Evolutionary conservation across 2,797 vertebrate genomes (phyloP), one percentile per base, ranked within the genome.

Genomic region (Salarias fasciatus): DNA sequence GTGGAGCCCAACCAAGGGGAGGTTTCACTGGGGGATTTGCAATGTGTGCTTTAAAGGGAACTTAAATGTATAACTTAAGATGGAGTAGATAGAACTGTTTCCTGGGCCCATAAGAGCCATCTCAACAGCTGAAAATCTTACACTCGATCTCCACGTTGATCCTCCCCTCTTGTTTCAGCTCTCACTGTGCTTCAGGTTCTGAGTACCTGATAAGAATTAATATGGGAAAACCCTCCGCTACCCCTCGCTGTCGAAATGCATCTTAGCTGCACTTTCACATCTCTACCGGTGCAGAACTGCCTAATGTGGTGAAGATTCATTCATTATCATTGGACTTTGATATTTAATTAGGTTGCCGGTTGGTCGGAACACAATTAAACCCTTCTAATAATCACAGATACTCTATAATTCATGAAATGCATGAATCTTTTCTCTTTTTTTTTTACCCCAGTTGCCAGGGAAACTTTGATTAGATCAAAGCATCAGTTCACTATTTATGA

Each of bases 271-370:
- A 58, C 38, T 45, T 48, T 13, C 50, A 49, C 11, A 11, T 69
- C 28, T 64, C 42, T 51, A 52, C 18, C 24, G 6, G 5, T 31
- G 44, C 52, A 57, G 36, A 44, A 37, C 38, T 42, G 12, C 8
- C 38, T 13, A 47, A 60, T 29, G 13, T 53, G 24, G 9, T 38
- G 18, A 45, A 33, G 10, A 60, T 51, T 6, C 52, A 51, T 48
- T 65, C 38, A 77, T 79, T 60, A 63, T 41, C 9, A 33, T n/a
- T 45, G 44, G n/a, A 2, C 72, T 72, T 72, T 79, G 62, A 77
- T 72, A 46, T 66, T 65, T 59, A 63, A 79, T 82, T 72, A 69
- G 53, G n/a, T 24, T 44, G 13, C 52, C 58, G 46, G 61, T 71
- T 74, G 13, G 47, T 59, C 42, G 45, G 38, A 47, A 52, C 72